Conservation (phyloP, 1,140 invertebrate species). For the Hermatobates lingyangjiaoensis region DNA sequence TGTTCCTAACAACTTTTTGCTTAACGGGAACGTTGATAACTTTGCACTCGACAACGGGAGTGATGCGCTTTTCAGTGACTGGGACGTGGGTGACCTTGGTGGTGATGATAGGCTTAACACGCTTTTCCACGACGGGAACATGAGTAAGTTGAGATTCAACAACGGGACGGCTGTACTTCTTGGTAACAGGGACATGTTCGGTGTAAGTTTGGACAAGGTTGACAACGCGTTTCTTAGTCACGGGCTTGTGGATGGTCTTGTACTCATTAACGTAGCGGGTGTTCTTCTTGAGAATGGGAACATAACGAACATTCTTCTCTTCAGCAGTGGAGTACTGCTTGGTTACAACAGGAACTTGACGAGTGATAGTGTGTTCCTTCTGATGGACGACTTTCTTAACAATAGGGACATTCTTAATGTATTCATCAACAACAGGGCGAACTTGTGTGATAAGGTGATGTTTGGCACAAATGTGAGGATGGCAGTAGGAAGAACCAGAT, state of each 20-base stretch:
- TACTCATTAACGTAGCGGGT: conserved; percentile 1
- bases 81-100: conserved; percentile 4
- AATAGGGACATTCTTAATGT: conserved; percentile 2
- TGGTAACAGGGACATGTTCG: conserved; percentile 3
- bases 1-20: conserved; percentile 1
- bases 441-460: too few relatives aligned
- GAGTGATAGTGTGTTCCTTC: conserved; percentile 3
- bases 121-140: conserved; percentile 3
- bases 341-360: conserved; percentile 6
- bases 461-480: too few relatives aligned
- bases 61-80: neutral
- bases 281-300: conserved; percentile 4
- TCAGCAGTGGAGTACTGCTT: conserved; percentile 1
- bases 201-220: conserved; percentile 8
- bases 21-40: conserved; percentile 6
- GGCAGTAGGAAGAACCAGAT: too few relatives aligned
- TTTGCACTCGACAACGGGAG: conserved; percentile 1
- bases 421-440: conserved; percentile 8
- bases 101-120: neutral
- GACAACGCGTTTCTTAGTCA: neutral
- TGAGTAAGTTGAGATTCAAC: conserved; percentile 2
- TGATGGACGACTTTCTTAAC: neutral
- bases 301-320: conserved; percentile 6
- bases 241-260: conserved; percentile 3
- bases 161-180: conserved; percentile 4